These are phyloP conservation scores for Penelope pileata DNA, from an alignment of 2,113 vertebrate species.

Conservation along the genomic window DNA sequence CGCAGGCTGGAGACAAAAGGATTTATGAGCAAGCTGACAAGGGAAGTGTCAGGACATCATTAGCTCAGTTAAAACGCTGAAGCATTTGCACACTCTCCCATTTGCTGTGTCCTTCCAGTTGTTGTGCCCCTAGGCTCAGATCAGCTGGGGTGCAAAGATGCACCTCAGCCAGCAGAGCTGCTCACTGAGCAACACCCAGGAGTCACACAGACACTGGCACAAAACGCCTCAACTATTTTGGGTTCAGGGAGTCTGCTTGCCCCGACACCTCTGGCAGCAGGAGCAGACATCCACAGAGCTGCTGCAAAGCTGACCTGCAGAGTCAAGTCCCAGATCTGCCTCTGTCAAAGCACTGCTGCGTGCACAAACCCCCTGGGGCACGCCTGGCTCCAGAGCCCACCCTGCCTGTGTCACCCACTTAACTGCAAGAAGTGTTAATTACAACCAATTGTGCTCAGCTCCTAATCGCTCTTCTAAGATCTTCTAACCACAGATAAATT, in stretches of 20 bases:
- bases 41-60: neutral
- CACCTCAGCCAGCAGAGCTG: neutral
- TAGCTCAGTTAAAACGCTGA: neutral
- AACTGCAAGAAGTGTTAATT: neutral
- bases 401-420: neutral
- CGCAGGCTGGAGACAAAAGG: neutral
- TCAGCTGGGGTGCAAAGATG: neutral
- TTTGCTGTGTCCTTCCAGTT: neutral
- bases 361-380: neutral
- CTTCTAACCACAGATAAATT: neutral
- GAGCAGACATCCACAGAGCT: neutral
- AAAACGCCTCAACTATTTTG: neutral
- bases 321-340: neutral
- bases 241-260: neutral
- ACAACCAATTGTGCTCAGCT: neutral
- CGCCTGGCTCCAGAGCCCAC: rapidly evolving
- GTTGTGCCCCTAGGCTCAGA: neutral
- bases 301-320: neutral
- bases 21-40: neutral
- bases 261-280: neutral
- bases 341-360: neutral
- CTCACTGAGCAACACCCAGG: neutral
- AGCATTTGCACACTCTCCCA: neutral
- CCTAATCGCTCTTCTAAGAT: neutral
- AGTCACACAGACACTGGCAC: neutral